Evolutionary conservation across 2,797 vertebrate genomes (phyloP).

Genomic region (Gadopsis bispinosus): DNA sequence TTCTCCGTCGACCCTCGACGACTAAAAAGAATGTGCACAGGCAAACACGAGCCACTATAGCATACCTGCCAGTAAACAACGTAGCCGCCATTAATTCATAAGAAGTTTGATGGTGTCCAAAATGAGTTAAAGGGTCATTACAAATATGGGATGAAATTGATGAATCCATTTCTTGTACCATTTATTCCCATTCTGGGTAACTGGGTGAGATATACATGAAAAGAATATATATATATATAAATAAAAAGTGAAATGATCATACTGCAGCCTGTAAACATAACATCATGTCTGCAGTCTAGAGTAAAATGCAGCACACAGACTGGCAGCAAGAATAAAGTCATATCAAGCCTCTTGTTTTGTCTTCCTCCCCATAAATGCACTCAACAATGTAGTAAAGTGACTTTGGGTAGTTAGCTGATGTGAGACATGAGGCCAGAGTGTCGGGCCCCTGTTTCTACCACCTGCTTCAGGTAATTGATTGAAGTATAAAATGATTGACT

Average conservation of each 20-base stretch:
- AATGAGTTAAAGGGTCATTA: neutral
- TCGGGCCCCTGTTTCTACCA: constrained; percentile 65
- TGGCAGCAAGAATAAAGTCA: constrained; percentile 46
- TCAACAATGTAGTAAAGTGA: constrained; percentile 76
- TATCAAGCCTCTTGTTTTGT: constrained; percentile 50
- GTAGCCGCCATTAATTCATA: constrained; percentile 16
- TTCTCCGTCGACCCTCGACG: constrained; percentile 81
- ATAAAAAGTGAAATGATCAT: neutral
- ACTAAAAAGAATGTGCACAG: constrained; percentile 45
- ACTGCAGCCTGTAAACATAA: constrained; percentile 21
- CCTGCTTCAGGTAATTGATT: constrained; percentile 85
- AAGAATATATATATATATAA: too few species aligned
- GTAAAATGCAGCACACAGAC: constrained; percentile 22
- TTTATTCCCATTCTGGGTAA: neutral
- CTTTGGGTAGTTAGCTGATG: constrained; percentile 71
- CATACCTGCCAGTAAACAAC: constrained; percentile 7
- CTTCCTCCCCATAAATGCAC: constrained; percentile 65
- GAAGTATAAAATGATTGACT: constrained; percentile 78
- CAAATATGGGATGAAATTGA: constrained; percentile 18
- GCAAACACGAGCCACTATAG: constrained; percentile 14
- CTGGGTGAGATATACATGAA: neutral
- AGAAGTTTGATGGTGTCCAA: constrained; percentile 4
- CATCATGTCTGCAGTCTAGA: constrained; percentile 11
- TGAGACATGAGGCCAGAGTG: constrained; percentile 72
- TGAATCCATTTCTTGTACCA: neutral